phyloP scores from a whole-genome alignment of 2,888 invertebrate species.

The Scaptodrosophila latifasciaeformis region DNA sequence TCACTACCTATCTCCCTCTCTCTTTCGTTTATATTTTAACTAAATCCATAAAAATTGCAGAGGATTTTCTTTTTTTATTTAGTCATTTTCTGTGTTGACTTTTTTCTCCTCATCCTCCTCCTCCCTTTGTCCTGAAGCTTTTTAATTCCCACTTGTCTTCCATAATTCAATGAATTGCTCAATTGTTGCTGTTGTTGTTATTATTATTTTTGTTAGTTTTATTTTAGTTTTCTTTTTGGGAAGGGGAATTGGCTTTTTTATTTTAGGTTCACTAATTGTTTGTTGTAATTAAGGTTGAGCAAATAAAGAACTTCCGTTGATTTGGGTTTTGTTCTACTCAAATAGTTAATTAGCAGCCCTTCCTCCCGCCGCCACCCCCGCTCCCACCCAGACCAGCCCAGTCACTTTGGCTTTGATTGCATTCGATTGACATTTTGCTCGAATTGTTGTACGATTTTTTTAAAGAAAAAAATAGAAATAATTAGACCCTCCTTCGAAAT shows the following conservation, averaged over 20 bases:
- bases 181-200: slow-evolving; percentile 12
- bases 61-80: background rate
- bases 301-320: slow-evolving; percentile 69
- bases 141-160: no score
- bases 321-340: slow-evolving; percentile 65
- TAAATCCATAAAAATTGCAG: slow-evolving; percentile 39
- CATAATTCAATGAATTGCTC: no score
- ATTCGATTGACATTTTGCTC: background rate
- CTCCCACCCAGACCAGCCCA: no score
- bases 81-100: slow-evolving; percentile 29
- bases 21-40: slow-evolving; percentile 56
- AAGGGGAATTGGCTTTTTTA: no score
- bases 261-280: slow-evolving; percentile 45
- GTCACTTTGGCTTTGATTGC: no score
- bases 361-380: slow-evolving; percentile 41
- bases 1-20: background rate
- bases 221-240: slow-evolving; percentile 17
- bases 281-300: slow-evolving; percentile 67
- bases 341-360: slow-evolving; percentile 63
- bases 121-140: no score
- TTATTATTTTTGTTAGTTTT: slow-evolving; percentile 20
- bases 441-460: slow-evolving; percentile 18
- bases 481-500: slow-evolving; percentile 9
- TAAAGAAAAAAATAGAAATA: background rate
- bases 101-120: slow-evolving; percentile 29